These are phyloP conservation scores for Microcebus griseorufus DNA, from an alignment of 2,113 vertebrate species.

Conservation along the genomic window DNA sequence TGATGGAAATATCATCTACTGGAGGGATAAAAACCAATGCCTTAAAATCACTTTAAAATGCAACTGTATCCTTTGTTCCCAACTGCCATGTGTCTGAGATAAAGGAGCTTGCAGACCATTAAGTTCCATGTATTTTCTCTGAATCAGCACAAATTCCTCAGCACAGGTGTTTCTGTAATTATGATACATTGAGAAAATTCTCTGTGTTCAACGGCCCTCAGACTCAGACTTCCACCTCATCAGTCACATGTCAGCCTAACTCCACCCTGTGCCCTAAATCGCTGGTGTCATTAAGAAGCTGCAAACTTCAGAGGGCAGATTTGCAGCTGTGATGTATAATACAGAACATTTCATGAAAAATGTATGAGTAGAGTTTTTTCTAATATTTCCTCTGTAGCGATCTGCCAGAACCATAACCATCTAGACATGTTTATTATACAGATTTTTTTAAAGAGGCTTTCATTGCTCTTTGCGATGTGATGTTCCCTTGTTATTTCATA, in stretches of 20 bases:
- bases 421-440: constrained; percentile 66
- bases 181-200: constrained; percentile 84
- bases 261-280: constrained; percentile 73
- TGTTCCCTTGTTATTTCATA: constrained; percentile 56
- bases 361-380: constrained; percentile 64
- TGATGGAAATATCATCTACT: background rate
- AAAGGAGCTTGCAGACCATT: constrained; percentile 62
- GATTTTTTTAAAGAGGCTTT: constrained; percentile 56
- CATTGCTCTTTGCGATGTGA: constrained; percentile 49
- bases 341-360: constrained; percentile 72
- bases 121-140: constrained; percentile 60
- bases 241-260: constrained; percentile 82
- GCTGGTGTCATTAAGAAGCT: constrained; percentile 75
- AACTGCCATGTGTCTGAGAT: background rate
- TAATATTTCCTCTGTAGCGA: constrained; percentile 67
- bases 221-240: constrained; percentile 83
- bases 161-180: constrained; percentile 84
- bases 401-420: constrained; percentile 70
- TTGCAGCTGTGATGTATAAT: constrained; percentile 77
- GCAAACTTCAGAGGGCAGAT: constrained; percentile 73
- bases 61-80: background rate
- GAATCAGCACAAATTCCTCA: constrained; percentile 78
- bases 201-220: constrained; percentile 82
- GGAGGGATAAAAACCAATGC: background rate
- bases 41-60: background rate